These are phyloP conservation scores for Amyelois transitella DNA, from an alignment of 1,140 invertebrate genomes.

Conservation along the genomic window DNA sequence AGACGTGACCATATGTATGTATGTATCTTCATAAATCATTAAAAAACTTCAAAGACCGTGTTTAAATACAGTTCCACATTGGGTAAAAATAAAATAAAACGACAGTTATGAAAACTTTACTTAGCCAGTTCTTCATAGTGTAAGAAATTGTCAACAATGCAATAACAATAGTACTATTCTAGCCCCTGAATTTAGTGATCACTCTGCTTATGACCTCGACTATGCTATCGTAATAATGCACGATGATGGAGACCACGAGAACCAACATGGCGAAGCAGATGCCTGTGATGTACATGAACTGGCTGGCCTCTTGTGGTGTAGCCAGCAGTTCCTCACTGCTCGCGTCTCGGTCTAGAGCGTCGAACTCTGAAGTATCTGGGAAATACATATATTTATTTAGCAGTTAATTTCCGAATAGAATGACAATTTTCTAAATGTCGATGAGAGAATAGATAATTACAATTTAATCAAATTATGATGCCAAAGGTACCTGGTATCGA, in stretches of 20 bases:
- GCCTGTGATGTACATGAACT: slow-evolving; percentile 74
- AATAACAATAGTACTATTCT: slow-evolving; percentile 2
- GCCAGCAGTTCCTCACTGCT: slow-evolving; percentile 69
- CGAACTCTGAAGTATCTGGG: slow-evolving; percentile 79
- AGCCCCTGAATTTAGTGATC: slow-evolving; percentile 34
- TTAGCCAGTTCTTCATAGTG: no score
- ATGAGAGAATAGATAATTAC: no score
- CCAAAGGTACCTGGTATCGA: no score
- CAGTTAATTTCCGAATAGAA: no score
- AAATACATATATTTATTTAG: slow-evolving; percentile 8
- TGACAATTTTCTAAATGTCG: no score
- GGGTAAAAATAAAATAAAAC: no score
- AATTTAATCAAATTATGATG: no score
- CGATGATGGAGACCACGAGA: slow-evolving; percentile 75
- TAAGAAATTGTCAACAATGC: not conserved
- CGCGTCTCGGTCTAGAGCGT: slow-evolving; percentile 74
- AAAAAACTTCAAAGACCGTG: no score
- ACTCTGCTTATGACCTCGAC: slow-evolving; percentile 34
- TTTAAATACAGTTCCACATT: no score
- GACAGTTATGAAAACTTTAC: no score
- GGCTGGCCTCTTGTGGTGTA: slow-evolving; percentile 73
- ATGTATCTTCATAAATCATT: no score
- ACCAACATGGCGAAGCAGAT: slow-evolving; percentile 76
- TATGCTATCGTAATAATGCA: slow-evolving; percentile 68
- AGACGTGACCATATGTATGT: no score